phyloP scores from a whole-genome alignment of 1,140 invertebrate species.

The Ceratina calcarata region DNA sequence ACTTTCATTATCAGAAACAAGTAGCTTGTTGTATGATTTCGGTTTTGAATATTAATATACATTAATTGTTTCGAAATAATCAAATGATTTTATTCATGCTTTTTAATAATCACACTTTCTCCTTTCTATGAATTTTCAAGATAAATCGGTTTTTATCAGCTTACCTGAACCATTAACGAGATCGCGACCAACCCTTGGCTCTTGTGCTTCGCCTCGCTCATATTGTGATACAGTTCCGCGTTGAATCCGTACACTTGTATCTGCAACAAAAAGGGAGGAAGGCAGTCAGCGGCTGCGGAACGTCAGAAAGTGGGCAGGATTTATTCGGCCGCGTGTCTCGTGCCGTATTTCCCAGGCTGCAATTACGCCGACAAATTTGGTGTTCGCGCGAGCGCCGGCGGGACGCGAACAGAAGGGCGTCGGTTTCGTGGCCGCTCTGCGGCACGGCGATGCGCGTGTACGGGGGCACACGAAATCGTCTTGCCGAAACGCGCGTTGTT shows the following conservation, averaged over 20 bases:
- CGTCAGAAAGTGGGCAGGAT: constrained; percentile 34
- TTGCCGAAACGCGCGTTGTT: constrained; percentile 24
- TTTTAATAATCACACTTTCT: no score
- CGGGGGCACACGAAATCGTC: constrained; percentile 4
- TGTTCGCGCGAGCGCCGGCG: constrained; percentile 28
- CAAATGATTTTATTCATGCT: no score
- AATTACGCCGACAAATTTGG: constrained; percentile 56
- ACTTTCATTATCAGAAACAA: background rate
- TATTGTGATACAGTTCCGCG: constrained; percentile 97
- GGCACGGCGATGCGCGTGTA: background rate
- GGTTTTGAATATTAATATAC: no score
- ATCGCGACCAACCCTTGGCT: constrained; percentile 96
- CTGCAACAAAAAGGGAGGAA: constrained; percentile 81
- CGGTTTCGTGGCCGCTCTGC: constrained; percentile 18
- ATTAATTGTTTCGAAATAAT: no score
- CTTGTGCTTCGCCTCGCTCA: constrained; percentile 96
- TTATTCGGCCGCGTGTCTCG: constrained; percentile 37
- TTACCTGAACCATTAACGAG: constrained; percentile 95
- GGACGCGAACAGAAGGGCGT: background rate
- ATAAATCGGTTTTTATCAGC: constrained; percentile 28
- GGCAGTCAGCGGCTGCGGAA: constrained; percentile 49
- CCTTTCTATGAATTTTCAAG: background rate
- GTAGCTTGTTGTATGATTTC: no score
- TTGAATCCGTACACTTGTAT: constrained; percentile 98
- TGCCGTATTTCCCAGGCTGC: constrained; percentile 30